phyloP scores from a whole-genome alignment of 2,113 vertebrate genomes.

The Propithecus coquereli region DNA sequence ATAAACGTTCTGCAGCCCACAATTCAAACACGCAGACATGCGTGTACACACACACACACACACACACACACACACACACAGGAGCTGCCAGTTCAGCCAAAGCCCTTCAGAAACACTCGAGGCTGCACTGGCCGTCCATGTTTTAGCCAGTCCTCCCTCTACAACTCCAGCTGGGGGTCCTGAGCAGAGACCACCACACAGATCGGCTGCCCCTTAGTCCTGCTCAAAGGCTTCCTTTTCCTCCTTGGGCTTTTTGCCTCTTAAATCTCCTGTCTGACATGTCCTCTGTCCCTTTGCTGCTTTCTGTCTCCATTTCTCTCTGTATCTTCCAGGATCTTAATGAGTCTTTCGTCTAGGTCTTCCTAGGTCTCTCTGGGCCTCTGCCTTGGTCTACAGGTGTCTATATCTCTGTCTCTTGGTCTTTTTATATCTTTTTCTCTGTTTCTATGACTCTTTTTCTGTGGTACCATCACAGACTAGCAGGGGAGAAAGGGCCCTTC shows the following conservation, averaged over 20 bases:
- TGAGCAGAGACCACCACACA: not conserved
- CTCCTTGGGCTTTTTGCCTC: not conserved
- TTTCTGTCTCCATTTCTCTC: not conserved
- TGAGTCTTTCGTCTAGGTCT: not conserved
- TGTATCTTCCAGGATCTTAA: conserved; percentile 16
- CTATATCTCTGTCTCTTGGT: not conserved
- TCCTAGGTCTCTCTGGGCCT: not conserved
- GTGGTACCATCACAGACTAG: not conserved
- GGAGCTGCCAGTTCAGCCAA: too few species aligned
- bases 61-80: too few species aligned
- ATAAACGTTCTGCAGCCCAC: not conserved
- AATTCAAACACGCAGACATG: accelerated
- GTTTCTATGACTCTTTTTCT: not conserved
- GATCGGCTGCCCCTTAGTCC: not conserved
- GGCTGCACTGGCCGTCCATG: accelerated
- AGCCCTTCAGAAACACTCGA: not conserved
- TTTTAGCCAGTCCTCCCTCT: not conserved
- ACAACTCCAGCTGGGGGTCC: not conserved
- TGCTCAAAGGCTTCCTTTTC: not conserved
- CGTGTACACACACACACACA: accelerated
- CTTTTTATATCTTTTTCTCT: not conserved
- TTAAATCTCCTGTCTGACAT: not conserved
- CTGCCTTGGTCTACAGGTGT: not conserved
- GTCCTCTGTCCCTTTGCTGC: not conserved
- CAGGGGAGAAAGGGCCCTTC: not conserved